Evolutionary conservation across 2,113 vertebrate genomes (phyloP), one percentile per base, ranked within the genome.

Genomic region (Brachyhypopomus gauderio): DNA sequence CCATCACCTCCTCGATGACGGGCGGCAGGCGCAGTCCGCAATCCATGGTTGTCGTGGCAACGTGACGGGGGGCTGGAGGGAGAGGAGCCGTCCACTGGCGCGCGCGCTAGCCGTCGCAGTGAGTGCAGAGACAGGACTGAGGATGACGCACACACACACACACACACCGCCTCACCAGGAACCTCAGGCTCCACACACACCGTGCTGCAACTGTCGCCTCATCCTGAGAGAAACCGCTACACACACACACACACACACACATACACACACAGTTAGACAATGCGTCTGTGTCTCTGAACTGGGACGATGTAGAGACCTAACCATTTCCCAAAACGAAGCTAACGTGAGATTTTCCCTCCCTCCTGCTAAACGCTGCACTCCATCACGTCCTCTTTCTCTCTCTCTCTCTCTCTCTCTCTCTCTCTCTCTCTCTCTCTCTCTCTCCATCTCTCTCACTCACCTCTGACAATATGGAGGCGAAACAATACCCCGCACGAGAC

Each of bases 1-100:
- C 86, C 72, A 83, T 78, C 83, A 84, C 85, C 85, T 87, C 83
- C 62, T 85, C 85, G 41, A 86, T 86, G 79, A 86, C 85, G 48
- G 85, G 85, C 30, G 85, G 85, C 52, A 86, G 75, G 77, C 85
- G 85, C 77, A 86, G 63, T 84, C 85, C 85, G 72, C 85, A 86
- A 79, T 86, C 85, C 85, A 86, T 86, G 85, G 82, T 84, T 82
- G 85, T 79, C 79, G 76, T 82, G 83, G 79, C 36, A 75, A 86
- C 82, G 72, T 58, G 22, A 23, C 11, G 30, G 62, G 55, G 59
- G 62, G 62, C 2, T 34, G 41, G 71, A 5, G 9, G 48, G 66
- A 41, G 59, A 71, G 64, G 76, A 45, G 58, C 77, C 23, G 79
- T 82, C 83, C 79, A 75, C 72, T 70, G 67, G 70, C 78, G 63